A percentile compares a stretch with the other conserved stretches of the same genome.
Evolutionary conservation across 2,888 invertebrate species (phyloP).

Genomic region (Synergus umbraculus): DNA sequence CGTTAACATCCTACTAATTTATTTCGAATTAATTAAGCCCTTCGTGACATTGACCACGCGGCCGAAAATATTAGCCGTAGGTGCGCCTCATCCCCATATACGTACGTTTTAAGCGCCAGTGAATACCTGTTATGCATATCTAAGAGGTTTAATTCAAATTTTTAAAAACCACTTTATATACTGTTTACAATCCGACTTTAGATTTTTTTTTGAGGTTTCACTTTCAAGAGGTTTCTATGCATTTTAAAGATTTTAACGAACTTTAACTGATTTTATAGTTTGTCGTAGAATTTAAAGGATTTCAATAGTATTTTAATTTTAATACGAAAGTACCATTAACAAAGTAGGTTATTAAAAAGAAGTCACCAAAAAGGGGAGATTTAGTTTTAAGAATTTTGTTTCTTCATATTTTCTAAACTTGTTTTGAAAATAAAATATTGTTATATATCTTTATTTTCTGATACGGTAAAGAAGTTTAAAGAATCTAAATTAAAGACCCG

Average conservation of each 20-base stretch:
- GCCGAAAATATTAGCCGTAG: conserved; percentile 23
- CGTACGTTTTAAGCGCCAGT: not conserved
- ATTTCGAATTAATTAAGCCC: conserved; percentile 54
- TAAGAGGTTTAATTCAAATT: conserved; percentile 3
- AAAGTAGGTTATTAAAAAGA: too few species aligned
- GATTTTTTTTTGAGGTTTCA: not conserved
- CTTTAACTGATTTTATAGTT: too few species aligned
- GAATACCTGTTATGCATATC: conserved; percentile 19
- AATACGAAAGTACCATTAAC: too few species aligned
- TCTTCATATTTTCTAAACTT: not conserved
- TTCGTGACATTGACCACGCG: conserved; percentile 36
- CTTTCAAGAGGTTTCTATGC: not conserved
- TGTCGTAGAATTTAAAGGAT: too few species aligned
- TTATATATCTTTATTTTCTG: not conserved
- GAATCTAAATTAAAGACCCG: too few species aligned
- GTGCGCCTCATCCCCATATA: not conserved
- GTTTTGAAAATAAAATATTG: not conserved
- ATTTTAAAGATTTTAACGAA: too few species aligned
- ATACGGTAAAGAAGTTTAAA: too few species aligned
- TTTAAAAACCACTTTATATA: conserved; percentile 38
- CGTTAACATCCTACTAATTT: conserved; percentile 55
- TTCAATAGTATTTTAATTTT: too few species aligned
- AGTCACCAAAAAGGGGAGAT: not conserved
- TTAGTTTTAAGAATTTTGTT: not conserved
- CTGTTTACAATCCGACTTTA: not conserved